These are phyloP conservation scores for Phrynocephalus versicolor DNA, from an alignment of 2,113 vertebrate genomes.

Conservation along the genomic window DNA sequence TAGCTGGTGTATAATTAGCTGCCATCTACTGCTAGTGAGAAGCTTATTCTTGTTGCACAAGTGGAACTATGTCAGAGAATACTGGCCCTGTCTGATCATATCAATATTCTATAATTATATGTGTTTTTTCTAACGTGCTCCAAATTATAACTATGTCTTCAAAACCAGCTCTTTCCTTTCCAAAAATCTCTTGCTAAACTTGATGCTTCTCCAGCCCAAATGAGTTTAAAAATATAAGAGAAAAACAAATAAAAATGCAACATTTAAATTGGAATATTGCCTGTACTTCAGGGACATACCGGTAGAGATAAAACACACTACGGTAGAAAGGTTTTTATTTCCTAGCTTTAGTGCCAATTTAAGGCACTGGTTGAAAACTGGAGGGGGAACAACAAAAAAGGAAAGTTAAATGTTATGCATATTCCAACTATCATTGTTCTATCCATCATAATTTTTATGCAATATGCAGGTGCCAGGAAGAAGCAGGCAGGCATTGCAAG, in stretches of 20 bases:
- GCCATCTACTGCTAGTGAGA: too few relatives aligned
- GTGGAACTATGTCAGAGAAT: too few relatives aligned
- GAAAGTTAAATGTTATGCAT: slow-evolving; percentile 37
- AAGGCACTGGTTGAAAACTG: slow-evolving; percentile 52
- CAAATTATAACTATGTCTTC: not conserved
- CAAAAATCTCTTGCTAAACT: slow-evolving; percentile 40
- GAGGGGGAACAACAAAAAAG: slow-evolving; percentile 33
- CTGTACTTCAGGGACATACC: not conserved
- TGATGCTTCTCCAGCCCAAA: slow-evolving; percentile 25
- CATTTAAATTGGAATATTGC: slow-evolving; percentile 40
- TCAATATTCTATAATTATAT: slow-evolving; percentile 1
- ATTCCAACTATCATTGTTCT: slow-evolving; percentile 43
- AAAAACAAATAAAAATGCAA: slow-evolving; percentile 29
- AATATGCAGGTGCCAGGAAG: slow-evolving; percentile 38
- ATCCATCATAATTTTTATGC: slow-evolving; percentile 48
- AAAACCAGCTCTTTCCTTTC: not conserved
- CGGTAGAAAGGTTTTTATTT: slow-evolving; percentile 47
- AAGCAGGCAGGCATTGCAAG: slow-evolving; percentile 19
- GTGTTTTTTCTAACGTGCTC: not conserved
- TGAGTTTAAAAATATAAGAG: not conserved
- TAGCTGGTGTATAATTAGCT: too few relatives aligned
- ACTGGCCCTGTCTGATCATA: too few relatives aligned
- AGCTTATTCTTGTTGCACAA: too few relatives aligned
- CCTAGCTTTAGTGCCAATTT: slow-evolving; percentile 29
- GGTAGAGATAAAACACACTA: not conserved